A percentile compares a stretch with the other conserved stretches of the same genome.
These are phyloP conservation scores for Morelia viridis DNA, from an alignment of 2,797 vertebrate genomes.

Conservation along the genomic window DNA sequence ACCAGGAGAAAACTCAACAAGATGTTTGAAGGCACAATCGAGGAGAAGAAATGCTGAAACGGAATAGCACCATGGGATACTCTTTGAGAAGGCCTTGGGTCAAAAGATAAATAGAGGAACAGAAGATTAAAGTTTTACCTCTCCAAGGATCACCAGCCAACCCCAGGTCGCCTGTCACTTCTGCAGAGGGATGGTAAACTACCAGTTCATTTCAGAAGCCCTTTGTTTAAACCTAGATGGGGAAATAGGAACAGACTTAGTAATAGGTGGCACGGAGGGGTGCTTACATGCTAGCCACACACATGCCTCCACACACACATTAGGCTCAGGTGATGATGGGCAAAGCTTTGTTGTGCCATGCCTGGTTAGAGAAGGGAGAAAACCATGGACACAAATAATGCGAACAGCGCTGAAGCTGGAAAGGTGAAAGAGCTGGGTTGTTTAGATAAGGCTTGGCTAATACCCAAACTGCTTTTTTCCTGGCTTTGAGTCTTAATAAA, in stretches of 20 bases:
- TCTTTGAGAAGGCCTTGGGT: background rate
- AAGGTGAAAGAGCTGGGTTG: background rate
- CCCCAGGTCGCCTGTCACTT: background rate
- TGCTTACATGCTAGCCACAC: background rate
- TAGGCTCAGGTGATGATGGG: background rate
- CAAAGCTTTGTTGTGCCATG: background rate
- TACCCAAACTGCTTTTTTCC: background rate
- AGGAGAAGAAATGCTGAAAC: background rate
- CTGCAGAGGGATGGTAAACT: background rate
- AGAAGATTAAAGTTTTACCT: background rate
- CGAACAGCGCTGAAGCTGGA: background rate
- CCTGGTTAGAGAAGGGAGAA: background rate
- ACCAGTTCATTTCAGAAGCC: background rate
- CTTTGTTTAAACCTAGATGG: background rate
- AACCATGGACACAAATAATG: background rate
- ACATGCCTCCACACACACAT: background rate
- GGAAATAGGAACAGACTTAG: background rate
- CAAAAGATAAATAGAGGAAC: background rate
- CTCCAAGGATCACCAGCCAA: background rate
- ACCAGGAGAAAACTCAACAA: background rate
- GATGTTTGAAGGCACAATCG: background rate
- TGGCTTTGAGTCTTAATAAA: background rate
- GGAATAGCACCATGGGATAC: background rate
- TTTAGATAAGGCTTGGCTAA: background rate
- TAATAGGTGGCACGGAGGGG: background rate